Base-by-base conservation (phyloP, 2,113 vertebrate genomes). In the Charadrius vociferus region DNA sequence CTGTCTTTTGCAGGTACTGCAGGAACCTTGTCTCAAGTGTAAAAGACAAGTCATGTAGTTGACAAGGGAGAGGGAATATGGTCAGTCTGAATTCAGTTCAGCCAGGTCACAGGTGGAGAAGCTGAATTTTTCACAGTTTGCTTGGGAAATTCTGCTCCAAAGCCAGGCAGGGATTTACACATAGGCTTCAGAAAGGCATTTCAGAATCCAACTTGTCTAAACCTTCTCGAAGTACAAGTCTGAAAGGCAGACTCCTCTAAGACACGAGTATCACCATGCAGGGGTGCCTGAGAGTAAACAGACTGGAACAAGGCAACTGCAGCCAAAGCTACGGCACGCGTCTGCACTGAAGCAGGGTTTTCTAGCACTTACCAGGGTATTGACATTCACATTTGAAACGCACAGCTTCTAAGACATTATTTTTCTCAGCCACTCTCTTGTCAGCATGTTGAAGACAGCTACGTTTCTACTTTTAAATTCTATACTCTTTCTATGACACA, bases 271-370 rank as follows among this genome's bases (percentile, higher is more conserved):
- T 5, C 16, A 6, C 17, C 6, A 2, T 0, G 5, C 56, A 39
- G 68, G 16, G 36, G 24, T 61, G 41, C 9, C 55, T 2, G 14
- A 7, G n/a, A 41, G 45, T 1, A 62, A 61, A 41, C 6, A 34
- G 37, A 17, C 16, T 7, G 29, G 10, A 84, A 39, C 10, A 24
- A 53, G 49, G 52, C 20, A 47, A 30, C 29, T 14, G 53, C 52
- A 63, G 81, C 34, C 88, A 68, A 52, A 50, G 3, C 12, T 12
- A 17, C 0, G 1, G n/a, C 66, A 67, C 0, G 0, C 1, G 16
- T 63, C 29, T 21, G 14, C 32, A 8, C 1, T 4, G 39, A 23
- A 21, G 36, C 2, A 18, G 41, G 37, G 13, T 34, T 67, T 78
- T 45, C 68, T 20, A 66, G 39, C 47, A 5, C 73, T n/a, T 55